These are phyloP conservation scores for Pinna nobilis DNA, from an alignment of 1,140 invertebrate genomes.

Conservation along the genomic window DNA sequence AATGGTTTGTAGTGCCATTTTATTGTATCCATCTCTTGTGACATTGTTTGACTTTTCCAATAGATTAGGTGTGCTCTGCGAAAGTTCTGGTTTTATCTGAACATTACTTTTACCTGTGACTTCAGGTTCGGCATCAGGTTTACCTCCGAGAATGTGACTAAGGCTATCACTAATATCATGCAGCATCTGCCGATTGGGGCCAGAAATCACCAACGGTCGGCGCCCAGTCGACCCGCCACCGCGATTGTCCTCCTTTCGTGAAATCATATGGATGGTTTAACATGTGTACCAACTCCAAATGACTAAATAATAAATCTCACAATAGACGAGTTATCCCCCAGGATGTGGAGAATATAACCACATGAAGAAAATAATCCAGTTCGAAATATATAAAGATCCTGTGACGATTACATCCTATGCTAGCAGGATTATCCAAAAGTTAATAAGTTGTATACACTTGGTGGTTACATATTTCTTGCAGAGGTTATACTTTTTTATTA, in stretches of 20 bases:
- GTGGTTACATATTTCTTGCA: no score
- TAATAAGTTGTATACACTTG: no score
- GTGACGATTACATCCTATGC: constrained; percentile 1
- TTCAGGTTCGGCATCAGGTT: constrained; percentile 34
- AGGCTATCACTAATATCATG: constrained; percentile 69
- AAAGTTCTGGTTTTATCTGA: constrained; percentile 54
- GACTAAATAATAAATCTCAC: not conserved
- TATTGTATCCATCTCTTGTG: constrained; percentile 79
- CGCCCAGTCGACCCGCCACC: constrained; percentile 50
- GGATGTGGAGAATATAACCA: not conserved
- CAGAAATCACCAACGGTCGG: constrained; percentile 63
- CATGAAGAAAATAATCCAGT: not conserved
- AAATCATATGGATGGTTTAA: constrained; percentile 13
- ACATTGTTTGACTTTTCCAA: constrained; percentile 39
- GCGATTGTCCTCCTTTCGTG: constrained; percentile 38
- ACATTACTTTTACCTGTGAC: constrained; percentile 6
- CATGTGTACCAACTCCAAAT: constrained; percentile 1
- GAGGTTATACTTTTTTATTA: no score
- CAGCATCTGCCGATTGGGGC: constrained; percentile 70
- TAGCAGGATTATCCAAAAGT: not conserved
- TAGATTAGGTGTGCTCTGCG: constrained; percentile 62
- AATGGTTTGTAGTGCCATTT: constrained; percentile 91
- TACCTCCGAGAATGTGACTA: constrained; percentile 58
- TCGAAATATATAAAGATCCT: not conserved
- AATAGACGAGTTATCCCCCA: not conserved